Conservation (phyloP, 2,797 vertebrate species). For the Cottoperca gobio region DNA sequence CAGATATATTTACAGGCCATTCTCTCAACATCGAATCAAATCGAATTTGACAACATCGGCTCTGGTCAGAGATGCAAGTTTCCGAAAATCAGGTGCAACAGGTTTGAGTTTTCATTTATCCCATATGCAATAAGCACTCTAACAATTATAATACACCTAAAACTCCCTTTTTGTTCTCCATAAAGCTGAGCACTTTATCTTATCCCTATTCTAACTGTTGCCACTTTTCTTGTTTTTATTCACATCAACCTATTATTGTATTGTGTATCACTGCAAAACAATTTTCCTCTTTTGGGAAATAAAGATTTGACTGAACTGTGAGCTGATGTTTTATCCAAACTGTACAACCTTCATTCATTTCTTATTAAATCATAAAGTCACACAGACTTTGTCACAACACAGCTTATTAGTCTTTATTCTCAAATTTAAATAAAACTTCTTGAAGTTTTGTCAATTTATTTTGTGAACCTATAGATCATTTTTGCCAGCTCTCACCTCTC, state of each 20-base stretch:
- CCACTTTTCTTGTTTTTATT: background rate
- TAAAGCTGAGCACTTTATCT: background rate
- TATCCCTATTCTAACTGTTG: background rate
- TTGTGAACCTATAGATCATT: background rate
- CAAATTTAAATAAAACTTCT: background rate
- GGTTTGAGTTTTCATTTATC: slow-evolving; percentile 2
- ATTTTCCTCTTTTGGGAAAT: background rate
- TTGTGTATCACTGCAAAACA: background rate
- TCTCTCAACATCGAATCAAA: no score
- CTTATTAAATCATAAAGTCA: background rate
- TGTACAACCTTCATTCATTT: background rate
- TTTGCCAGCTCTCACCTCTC: background rate
- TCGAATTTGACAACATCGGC: no score
- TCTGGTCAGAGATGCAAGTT: no score
- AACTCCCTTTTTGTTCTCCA: background rate
- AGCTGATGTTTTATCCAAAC: background rate
- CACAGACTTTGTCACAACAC: background rate
- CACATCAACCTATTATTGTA: background rate
- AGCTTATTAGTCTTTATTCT: background rate
- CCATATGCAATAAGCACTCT: background rate
- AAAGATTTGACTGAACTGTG: background rate
- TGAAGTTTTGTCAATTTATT: background rate
- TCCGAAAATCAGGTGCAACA: background rate
- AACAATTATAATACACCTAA: background rate
- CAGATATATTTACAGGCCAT: background rate